Evolutionary conservation across 2,888 invertebrate genomes (phyloP).

Genomic region (Anarsia innoxiella): DNA sequence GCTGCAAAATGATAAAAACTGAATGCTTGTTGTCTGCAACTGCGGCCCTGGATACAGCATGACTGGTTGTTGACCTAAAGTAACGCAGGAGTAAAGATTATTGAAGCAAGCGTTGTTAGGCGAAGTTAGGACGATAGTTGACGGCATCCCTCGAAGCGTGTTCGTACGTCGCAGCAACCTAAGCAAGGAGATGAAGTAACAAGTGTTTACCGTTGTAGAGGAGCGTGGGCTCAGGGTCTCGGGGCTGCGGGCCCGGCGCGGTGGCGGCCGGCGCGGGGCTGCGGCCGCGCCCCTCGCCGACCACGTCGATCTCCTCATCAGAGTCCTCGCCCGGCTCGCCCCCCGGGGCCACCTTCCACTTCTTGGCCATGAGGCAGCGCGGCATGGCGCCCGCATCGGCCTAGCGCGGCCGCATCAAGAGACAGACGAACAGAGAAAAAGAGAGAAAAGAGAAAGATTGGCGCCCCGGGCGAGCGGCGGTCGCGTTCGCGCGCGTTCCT

Average conservation of each 20-base stretch:
- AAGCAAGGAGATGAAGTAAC: conserved; percentile 1
- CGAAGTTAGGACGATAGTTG: too few relatives aligned
- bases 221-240: conserved; percentile 81
- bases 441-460: conserved; percentile 72
- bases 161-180: too few relatives aligned
- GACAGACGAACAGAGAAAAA: conserved; percentile 72
- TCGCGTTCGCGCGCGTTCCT: conserved; percentile 69
- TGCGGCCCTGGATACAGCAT: too few relatives aligned
- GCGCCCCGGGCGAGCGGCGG: conserved; percentile 69
- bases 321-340: conserved; percentile 77
- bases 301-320: conserved; percentile 91
- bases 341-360: conserved; percentile 86
- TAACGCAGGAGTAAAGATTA: too few relatives aligned
- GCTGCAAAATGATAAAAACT: too few relatives aligned
- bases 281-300: conserved; percentile 82
- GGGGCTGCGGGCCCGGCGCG: conserved; percentile 82
- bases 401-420: conserved; percentile 72
- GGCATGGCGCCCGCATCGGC: conserved; percentile 84
- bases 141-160: too few relatives aligned
- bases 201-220: conserved; percentile 82
- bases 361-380: conserved; percentile 96
- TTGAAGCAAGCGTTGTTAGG: too few relatives aligned
- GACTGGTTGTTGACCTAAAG: too few relatives aligned
- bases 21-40: too few relatives aligned
- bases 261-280: conserved; percentile 72